Base-by-base conservation (phyloP, 2,888 invertebrate species). In the Cactoblastis cactorum region DNA sequence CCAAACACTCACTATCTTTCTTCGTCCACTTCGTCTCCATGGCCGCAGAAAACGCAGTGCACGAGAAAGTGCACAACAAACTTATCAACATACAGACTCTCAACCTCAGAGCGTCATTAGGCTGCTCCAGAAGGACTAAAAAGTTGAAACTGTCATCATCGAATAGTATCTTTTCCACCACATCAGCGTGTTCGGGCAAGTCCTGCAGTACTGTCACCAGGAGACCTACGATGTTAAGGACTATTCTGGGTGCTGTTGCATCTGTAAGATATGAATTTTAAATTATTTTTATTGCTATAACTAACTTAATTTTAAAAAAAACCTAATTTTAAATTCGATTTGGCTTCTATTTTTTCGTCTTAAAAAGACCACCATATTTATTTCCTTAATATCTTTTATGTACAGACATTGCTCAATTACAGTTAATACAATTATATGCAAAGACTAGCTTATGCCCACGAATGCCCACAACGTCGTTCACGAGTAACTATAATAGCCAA, bases 51-150 rank as follows among this genome's bases (percentile, higher is more conserved):
- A 96, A 86, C 0, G 93, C 92, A 11, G 92, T 92, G 59, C 92
- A 91, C 43, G 93, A 93, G 64, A 92, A 92, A 46, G 93, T 92
- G 19, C 93, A 93, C 50, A 96, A 75, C 19, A 94, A 84, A 59
- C 93, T 90, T 14, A 95, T 84, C n/a, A 96, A 86, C 60, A 93
- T 92, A 67, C 96, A 95, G 8, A 93, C 90, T 65, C 95, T 90
- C 64, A 93, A 91, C 61, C 91, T 86, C 5, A 94, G 63, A 0
- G 91, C 76, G 51, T 91, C 88, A 61, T 91, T 91, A 0, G 91
- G 86, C 65, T 92, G 91, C 59, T 91, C 89, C 51, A 94, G 73
- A 47, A 94, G 83, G 24, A 71, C 72, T 34, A 91, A 74, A 53
- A 94, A 90, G 65, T 92, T 88, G 51, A 82, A 83, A 2, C 80